Percentiles rank a stretch among this genome's conserved stretches.
Evolutionary conservation across 1,140 invertebrate species (phyloP).

Genomic region (Vanessa tameamea): DNA sequence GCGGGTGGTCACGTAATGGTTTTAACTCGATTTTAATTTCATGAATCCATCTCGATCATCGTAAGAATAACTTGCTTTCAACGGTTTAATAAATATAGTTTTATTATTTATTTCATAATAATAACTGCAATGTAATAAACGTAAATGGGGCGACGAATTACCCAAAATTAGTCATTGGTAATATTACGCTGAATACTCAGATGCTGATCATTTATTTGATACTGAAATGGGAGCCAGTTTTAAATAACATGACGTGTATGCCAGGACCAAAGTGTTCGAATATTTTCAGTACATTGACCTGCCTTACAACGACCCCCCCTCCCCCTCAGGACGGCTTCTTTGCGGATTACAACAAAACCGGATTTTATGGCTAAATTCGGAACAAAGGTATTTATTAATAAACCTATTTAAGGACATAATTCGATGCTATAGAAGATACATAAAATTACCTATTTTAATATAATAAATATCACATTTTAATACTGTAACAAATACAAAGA

Average conservation of each 20-base stretch:
- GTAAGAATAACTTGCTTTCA: slow-evolving; percentile 41
- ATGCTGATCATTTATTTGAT: neutral
- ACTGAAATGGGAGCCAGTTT: slow-evolving; percentile 14
- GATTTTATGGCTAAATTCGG: slow-evolving; percentile 43
- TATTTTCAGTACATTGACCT: slow-evolving; percentile 48
- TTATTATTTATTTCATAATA: too few relatives aligned
- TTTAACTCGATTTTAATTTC: slow-evolving; percentile 49
- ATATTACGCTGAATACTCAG: neutral
- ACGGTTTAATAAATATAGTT: slow-evolving; percentile 28
- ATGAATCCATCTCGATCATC: slow-evolving; percentile 20
- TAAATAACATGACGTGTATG: slow-evolving; percentile 24
- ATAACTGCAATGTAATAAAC: too few relatives aligned
- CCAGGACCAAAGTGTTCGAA: slow-evolving; percentile 39
- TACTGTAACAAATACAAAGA: neutral
- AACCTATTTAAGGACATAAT: slow-evolving; percentile 11
- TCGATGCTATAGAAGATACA: neutral
- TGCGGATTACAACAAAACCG: slow-evolving; percentile 49
- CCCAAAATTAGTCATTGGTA: neutral
- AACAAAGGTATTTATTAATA: slow-evolving; percentile 21
- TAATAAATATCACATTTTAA: neutral
- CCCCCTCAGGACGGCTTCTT: slow-evolving; percentile 44
- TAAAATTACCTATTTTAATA: neutral
- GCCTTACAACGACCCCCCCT: slow-evolving; percentile 38
- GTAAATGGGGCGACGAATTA: neutral
- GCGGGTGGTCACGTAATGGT: slow-evolving; percentile 57